These are phyloP conservation scores for Cyclophora albipunctata DNA, from an alignment of 2,888 invertebrate species.

Conservation along the genomic window DNA sequence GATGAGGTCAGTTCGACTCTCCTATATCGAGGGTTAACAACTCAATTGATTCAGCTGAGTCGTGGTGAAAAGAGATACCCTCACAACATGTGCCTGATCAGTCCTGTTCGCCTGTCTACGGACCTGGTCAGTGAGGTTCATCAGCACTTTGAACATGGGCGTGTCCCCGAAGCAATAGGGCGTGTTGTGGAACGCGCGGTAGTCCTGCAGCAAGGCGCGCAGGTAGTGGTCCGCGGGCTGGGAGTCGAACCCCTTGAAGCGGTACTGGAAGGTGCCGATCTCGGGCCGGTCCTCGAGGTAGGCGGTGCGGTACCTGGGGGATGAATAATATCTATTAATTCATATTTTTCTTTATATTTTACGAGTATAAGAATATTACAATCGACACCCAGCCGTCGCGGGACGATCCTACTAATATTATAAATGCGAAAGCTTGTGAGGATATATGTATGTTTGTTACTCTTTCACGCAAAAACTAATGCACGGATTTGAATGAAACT, in stretches of 20 bases:
- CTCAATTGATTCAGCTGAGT: not conserved
- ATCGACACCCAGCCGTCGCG: too few relatives aligned
- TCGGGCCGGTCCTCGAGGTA: slow-evolving; percentile 91
- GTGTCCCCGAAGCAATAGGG: slow-evolving; percentile 77
- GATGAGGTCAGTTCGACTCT: not conserved
- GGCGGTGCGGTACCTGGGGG: slow-evolving; percentile 78
- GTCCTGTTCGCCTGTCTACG: slow-evolving; percentile 14
- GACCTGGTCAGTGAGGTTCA: slow-evolving; percentile 80
- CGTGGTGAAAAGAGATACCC: not conserved
- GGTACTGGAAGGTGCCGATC: slow-evolving; percentile 91
- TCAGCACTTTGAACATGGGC: slow-evolving; percentile 80
- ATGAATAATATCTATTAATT: not conserved
- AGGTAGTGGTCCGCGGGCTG: slow-evolving; percentile 94
- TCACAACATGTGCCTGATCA: not conserved
- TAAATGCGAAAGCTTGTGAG: too few relatives aligned
- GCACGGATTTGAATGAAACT: too few relatives aligned
- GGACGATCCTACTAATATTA: too few relatives aligned
- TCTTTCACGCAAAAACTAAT: too few relatives aligned
- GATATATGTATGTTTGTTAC: too few relatives aligned
- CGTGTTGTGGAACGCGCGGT: slow-evolving; percentile 36
- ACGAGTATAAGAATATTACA: not conserved
- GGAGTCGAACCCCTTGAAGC: slow-evolving; percentile 87
- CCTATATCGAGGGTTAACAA: not conserved
- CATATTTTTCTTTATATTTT: not conserved
- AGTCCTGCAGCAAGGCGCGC: slow-evolving; percentile 84